These are phyloP conservation scores for Aeoliscus strigatus DNA, from an alignment of 2,797 vertebrate species.

Conservation along the genomic window DNA sequence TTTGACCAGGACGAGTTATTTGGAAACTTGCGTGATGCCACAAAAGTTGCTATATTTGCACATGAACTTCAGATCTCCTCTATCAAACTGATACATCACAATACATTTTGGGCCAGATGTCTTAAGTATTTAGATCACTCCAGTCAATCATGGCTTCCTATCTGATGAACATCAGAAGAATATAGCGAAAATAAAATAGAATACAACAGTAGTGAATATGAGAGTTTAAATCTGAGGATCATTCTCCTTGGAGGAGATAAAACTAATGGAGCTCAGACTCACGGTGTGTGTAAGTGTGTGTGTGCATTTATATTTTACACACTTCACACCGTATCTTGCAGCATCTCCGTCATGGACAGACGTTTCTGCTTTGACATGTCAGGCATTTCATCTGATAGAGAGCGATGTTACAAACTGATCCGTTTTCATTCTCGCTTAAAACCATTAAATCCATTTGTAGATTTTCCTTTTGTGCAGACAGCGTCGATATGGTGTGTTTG, in stretches of 20 bases:
- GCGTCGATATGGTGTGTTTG: constrained; percentile 36
- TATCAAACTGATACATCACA: not conserved
- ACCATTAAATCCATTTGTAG: constrained; percentile 51
- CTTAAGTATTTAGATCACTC: too few relatives aligned
- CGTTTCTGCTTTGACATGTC: constrained; percentile 35
- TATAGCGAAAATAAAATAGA: not conserved
- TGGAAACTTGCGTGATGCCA: constrained; percentile 29
- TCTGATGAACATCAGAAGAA: too few relatives aligned
- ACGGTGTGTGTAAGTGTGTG: constrained; percentile 20
- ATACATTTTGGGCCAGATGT: too few relatives aligned
- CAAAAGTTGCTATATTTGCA: too few relatives aligned
- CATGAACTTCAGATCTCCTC: not conserved
- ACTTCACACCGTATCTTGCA: constrained; percentile 43
- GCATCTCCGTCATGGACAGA: constrained; percentile 17
- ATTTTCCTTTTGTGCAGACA: constrained; percentile 40
- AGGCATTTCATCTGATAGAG: constrained; percentile 21
- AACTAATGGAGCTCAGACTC: constrained; percentile 7
- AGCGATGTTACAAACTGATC: constrained; percentile 24
- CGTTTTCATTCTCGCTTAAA: constrained; percentile 23
- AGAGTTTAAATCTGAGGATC: constrained; percentile 15
- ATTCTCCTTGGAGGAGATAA: constrained; percentile 31
- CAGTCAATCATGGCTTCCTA: too few relatives aligned
- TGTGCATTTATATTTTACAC: constrained; percentile 6
- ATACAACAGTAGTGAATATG: not conserved
- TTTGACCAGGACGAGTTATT: constrained; percentile 38